Conservation (phyloP, 2,888 invertebrate species). For the Hyalella azteca region DNA sequence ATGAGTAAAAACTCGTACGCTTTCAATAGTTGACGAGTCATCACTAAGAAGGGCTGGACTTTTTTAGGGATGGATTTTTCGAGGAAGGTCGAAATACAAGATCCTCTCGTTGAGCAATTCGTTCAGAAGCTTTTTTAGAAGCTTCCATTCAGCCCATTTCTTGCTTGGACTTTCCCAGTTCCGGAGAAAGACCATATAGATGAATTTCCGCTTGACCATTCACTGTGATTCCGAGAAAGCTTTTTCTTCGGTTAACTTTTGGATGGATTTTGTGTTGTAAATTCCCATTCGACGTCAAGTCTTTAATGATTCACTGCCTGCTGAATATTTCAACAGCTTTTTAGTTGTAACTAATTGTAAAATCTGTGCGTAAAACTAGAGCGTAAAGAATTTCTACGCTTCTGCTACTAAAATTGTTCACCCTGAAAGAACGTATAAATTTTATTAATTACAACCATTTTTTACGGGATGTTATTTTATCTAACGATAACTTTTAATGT, state of each 20-base stretch:
- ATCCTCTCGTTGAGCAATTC: conserved; percentile 35
- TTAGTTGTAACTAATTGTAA: too few relatives aligned
- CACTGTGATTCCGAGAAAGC: conserved; percentile 32
- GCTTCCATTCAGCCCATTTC: conserved; percentile 28
- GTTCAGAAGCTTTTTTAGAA: conserved; percentile 11
- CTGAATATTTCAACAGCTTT: too few relatives aligned
- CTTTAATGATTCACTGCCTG: too few relatives aligned
- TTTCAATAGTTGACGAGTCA: conserved; percentile 24
- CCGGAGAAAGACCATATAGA: conserved; percentile 34
- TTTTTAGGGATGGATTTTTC: conserved; percentile 4
- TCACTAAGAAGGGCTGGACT: background rate
- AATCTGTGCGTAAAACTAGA: too few relatives aligned
- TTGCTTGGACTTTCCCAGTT: conserved; percentile 32
- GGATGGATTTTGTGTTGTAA: conserved; percentile 22
- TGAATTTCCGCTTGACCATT: conserved; percentile 36
- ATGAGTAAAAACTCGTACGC: conserved; percentile 13
- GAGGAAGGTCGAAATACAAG: conserved; percentile 20
- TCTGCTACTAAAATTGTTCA: too few relatives aligned
- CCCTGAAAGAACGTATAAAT: too few relatives aligned
- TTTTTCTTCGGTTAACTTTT: conserved; percentile 30
- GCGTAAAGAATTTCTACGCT: too few relatives aligned
- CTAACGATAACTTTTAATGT: too few relatives aligned
- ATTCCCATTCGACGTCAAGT: conserved; percentile 23
- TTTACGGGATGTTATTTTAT: too few relatives aligned
- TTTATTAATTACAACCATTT: too few relatives aligned